Evolutionary conservation across 2,797 vertebrate species (phyloP).

Genomic region (Chelon auratus): DNA sequence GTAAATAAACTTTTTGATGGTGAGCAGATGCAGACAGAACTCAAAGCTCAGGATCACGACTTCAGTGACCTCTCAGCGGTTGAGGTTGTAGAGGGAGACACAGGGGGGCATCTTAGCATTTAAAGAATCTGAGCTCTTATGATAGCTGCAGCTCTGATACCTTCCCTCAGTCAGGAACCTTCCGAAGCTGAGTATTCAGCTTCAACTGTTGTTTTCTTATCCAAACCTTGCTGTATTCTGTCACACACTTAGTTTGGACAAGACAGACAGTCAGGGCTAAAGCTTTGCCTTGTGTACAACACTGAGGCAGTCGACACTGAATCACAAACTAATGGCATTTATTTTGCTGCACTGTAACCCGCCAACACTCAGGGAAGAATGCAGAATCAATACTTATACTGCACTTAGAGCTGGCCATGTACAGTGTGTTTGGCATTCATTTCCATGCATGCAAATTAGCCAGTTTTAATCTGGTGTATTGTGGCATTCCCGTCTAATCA

Average conservation of each 20-base stretch:
- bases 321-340: not conserved
- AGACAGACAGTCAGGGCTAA: no score
- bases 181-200: no score
- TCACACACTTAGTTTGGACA: no score
- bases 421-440: not conserved
- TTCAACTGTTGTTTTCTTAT: no score
- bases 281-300: not conserved
- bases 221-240: no score
- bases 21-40: not conserved
- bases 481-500: not conserved
- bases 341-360: not conserved
- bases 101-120: no score
- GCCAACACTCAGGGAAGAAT: not conserved
- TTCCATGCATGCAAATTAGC: not conserved
- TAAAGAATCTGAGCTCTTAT: no score
- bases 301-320: not conserved
- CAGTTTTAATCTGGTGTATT: not conserved
- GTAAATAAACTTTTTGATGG: not conserved
- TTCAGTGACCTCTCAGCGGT: not conserved
- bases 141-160: no score
- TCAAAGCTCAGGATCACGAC: not conserved
- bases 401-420: no score
- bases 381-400: no score
- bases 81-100: not conserved
- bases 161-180: no score